phyloP scores from a whole-genome alignment of 2,113 vertebrate genomes.

The Formicarius rufipectus region DNA sequence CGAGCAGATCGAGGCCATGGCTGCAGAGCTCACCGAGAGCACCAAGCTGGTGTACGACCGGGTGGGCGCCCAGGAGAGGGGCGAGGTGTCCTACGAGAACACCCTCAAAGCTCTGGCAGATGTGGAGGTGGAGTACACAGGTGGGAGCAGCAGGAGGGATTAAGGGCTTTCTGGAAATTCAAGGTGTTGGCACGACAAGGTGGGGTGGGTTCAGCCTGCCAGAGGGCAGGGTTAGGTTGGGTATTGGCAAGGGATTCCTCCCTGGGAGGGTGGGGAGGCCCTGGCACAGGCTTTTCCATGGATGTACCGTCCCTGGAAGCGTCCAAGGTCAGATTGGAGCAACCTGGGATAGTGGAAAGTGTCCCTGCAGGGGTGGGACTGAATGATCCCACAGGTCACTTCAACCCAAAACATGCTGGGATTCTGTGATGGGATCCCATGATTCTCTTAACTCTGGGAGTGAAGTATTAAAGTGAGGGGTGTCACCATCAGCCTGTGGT shows the following conservation, averaged over 20 bases:
- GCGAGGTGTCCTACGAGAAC: slow-evolving; percentile 82
- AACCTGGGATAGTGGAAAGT: rapidly evolving
- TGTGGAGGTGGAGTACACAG: slow-evolving; percentile 91
- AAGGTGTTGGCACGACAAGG: neutral
- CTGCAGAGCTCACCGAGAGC: slow-evolving; percentile 78
- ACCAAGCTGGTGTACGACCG: slow-evolving; percentile 90
- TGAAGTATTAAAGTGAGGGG: no score
- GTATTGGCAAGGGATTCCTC: rapidly evolving
- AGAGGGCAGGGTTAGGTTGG: neutral
- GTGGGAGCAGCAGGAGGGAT: slow-evolving; percentile 34
- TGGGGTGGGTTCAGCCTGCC: neutral
- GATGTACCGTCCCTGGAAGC: neutral
- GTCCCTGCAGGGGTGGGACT: neutral
- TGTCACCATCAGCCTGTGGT: no score
- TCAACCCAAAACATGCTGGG: rapidly evolving
- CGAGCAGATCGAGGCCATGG: slow-evolving; percentile 78
- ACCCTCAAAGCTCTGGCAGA: slow-evolving; percentile 89
- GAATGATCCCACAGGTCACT: neutral
- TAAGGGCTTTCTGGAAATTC: rapidly evolving
- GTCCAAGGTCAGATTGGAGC: neutral
- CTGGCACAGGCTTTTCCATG: neutral
- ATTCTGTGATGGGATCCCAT: no score
- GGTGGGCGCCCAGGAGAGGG: slow-evolving; percentile 79
- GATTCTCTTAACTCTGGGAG: no score
- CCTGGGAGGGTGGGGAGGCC: no score